These are phyloP conservation scores for Knipowitschia caucasica DNA, from an alignment of 2,797 vertebrate genomes.

Conservation along the genomic window DNA sequence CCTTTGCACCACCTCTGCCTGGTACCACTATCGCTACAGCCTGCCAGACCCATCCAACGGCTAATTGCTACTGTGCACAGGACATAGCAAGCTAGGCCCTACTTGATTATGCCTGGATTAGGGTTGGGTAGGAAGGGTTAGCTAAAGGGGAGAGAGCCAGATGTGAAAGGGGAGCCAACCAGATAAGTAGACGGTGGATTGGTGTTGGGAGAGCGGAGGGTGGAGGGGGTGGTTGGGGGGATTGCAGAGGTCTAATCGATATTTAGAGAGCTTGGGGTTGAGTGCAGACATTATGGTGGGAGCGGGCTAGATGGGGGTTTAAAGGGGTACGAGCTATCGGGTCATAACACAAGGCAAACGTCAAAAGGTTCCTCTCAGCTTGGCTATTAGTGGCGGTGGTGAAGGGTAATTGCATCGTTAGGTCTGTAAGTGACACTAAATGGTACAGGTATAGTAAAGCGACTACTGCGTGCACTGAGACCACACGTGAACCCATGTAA, in stretches of 20 bases:
- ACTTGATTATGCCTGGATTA: constrained; percentile 71
- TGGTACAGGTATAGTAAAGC: constrained; percentile 64
- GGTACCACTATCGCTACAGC: constrained; percentile 54
- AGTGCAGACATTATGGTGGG: constrained; percentile 47
- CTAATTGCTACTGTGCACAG: constrained; percentile 73
- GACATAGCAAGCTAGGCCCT: constrained; percentile 61
- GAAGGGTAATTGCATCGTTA: constrained; percentile 76
- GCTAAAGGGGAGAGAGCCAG: constrained; percentile 29
- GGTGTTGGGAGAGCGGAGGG: constrained; percentile 32
- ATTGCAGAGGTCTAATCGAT: constrained; percentile 62
- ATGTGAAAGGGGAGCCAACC: constrained; percentile 32
- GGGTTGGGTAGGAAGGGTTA: constrained; percentile 43
- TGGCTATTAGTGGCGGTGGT: constrained; percentile 65
- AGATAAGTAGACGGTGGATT: constrained; percentile 47
- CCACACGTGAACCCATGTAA: constrained; percentile 61
- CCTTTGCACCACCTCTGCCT: constrained; percentile 43
- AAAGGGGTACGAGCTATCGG: constrained; percentile 50
- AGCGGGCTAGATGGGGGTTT: constrained; percentile 43
- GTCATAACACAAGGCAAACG: constrained; percentile 62
- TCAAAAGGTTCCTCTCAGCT: constrained; percentile 65
- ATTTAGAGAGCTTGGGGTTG: constrained; percentile 51
- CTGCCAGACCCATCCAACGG: constrained; percentile 33
- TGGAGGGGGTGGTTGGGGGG: constrained; percentile 50
- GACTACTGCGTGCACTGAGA: constrained; percentile 49
- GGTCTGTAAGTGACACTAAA: constrained; percentile 69